phyloP scores from a whole-genome alignment of 2,797 vertebrate genomes.

The Siniperca scherzeri region DNA sequence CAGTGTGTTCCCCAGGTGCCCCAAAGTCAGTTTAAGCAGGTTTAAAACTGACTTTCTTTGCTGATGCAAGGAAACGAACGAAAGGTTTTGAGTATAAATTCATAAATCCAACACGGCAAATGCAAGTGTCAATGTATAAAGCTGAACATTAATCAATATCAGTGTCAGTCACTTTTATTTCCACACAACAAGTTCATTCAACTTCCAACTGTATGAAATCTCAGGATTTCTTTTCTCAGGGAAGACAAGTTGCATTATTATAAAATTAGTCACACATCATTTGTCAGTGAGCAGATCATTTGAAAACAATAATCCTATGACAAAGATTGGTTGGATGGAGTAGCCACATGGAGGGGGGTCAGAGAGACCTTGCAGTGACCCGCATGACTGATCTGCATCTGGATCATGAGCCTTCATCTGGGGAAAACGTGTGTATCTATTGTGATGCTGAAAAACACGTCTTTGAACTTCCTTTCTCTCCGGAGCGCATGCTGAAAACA shows the following conservation, averaged over 20 bases:
- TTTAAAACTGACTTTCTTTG: background rate
- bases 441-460: constrained; percentile 53
- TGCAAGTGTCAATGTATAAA: background rate
- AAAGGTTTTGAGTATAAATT: background rate
- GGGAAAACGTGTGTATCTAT: constrained; percentile 54
- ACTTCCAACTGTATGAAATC: constrained; percentile 53
- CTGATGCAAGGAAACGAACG: background rate
- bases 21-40: background rate
- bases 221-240: constrained; percentile 49
- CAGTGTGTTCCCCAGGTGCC: background rate
- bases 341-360: constrained; percentile 43
- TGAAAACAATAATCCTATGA: constrained; percentile 75
- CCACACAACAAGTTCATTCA: constrained; percentile 35
- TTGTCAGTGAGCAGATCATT: constrained; percentile 76
- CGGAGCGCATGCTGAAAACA: constrained; percentile 50
- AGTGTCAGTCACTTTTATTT: constrained; percentile 34
- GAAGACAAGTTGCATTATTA: constrained; percentile 68
- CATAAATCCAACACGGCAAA: background rate
- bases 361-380: constrained; percentile 69
- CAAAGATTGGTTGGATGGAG: constrained; percentile 62
- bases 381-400: constrained; percentile 54
- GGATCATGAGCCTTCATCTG: constrained; percentile 53
- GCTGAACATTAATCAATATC: constrained; percentile 21
- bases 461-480: constrained; percentile 57
- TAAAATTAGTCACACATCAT: constrained; percentile 76